Base-by-base conservation (phyloP, 2,888 invertebrate genomes). In the Scelioninae gen. 1 region DNA sequence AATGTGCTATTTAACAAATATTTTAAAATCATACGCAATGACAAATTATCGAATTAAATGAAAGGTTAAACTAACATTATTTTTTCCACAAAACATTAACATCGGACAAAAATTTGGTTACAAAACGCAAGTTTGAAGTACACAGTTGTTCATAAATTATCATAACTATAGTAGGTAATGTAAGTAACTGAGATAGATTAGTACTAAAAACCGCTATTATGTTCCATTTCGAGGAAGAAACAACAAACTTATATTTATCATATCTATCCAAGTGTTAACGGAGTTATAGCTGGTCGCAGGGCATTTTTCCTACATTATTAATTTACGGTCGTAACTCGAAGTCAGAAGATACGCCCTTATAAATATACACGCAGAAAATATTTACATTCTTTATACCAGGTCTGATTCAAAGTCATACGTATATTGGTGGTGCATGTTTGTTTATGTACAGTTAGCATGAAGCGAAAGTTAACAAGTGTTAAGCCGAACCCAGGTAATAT, bases 391-490 rank as follows among this genome's bases (percentile, higher is more conserved):
- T 62, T 13, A 58, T n/a, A 47, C 49, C 0, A 45, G 11, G 31
- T 47, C 31, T 65, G 32, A 75, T 65, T 45, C 23, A 15, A 65
- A 62, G 63, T 51, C 43, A 23, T 23, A 23, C 23, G 29, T 65
- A 56, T 56, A 56, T 47, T 34, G 60, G 51, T 13, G 49, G 15
- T 53, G 34, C 16, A 34, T 16, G 29, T 40, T 56, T 68, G 16
- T 68, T 62, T 77, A 77, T 68, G 40, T 77, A 77, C 68, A 77
- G 60, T 68, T 34, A 76, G 76, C 78, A 40, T 51, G 45, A 77
- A 77, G 68, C 62, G 40, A 78, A 69, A 60, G 68, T 78, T 49
- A 69, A 69, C 55, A 40, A 34, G 34, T 60, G 13, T 32, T n/a
- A 63, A 60, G 78, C 78, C 16, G 34, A 72, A 66, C 51, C 23